Percentiles rank a stretch among this genome's conserved stretches.
Conservation (phyloP, 2,797 vertebrate genomes). For the Sebastes itinus region DNA sequence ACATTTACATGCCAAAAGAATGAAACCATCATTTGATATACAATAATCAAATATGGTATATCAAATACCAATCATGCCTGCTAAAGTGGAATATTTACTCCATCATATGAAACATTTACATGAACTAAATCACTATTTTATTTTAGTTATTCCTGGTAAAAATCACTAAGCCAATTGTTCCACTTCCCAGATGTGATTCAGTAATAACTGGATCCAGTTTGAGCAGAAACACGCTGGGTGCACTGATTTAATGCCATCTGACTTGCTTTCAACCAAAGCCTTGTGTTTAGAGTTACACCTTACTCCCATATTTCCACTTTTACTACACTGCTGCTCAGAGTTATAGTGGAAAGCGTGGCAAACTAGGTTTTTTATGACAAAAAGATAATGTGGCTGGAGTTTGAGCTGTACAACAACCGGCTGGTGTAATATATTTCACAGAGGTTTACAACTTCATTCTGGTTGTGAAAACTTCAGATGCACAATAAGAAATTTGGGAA, state of each 20-base stretch:
- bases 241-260: not conserved
- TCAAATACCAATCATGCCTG: conserved; percentile 20
- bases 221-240: not conserved
- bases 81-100: conserved; percentile 24
- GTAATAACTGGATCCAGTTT: not conserved
- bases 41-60: conserved; percentile 11
- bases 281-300: conserved; percentile 2
- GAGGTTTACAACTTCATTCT: not conserved
- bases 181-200: conserved; percentile 4
- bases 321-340: conserved; percentile 2
- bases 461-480: not conserved
- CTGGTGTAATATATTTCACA: not conserved
- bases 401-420: not conserved
- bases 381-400: conserved; percentile 2
- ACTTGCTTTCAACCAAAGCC: conserved; percentile 8
- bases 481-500: not conserved
- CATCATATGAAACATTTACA: conserved; percentile 39
- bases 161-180: conserved; percentile 3
- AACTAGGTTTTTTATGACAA: not conserved
- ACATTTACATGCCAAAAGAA: not conserved
- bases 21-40: not conserved
- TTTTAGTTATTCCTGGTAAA: conserved; percentile 23
- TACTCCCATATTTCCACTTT: not conserved
- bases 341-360: conserved; percentile 2
- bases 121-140: conserved; percentile 28